Percentiles rank a stretch among this genome's conserved stretches.
Conservation (phyloP, 1,140 invertebrate genomes). For the Augochlora pura region DNA sequence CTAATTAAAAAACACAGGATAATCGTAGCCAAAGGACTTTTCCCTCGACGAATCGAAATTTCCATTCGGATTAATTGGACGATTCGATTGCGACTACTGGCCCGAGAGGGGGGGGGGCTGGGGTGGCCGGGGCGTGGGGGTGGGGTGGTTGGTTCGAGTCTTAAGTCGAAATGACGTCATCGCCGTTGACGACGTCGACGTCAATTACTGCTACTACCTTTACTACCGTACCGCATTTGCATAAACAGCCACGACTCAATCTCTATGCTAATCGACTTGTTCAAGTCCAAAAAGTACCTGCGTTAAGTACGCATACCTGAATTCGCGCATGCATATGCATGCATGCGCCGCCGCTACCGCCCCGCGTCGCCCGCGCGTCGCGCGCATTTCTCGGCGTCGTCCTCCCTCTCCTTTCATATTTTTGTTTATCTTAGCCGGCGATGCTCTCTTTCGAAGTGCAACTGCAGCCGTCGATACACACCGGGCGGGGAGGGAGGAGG, state of each 20-base stretch:
- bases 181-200: constrained; percentile 46
- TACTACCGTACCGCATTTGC: constrained; percentile 70
- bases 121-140: no score
- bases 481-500: no score
- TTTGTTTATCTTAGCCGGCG: not conserved
- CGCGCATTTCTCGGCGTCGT: not conserved
- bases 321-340: constrained; percentile 21
- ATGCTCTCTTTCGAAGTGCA: not conserved
- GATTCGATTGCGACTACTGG: constrained; percentile 6
- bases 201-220: constrained; percentile 59
- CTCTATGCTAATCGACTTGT: constrained; percentile 79
- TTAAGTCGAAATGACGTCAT: constrained; percentile 38
- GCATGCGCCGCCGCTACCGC: not conserved
- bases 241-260: constrained; percentile 79
- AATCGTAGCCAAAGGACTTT: no score
- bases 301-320: constrained; percentile 43
- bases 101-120: no score
- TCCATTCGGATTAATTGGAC: not conserved
- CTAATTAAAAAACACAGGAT: no score
- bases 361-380: no score
- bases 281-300: constrained; percentile 72
- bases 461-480: no score
- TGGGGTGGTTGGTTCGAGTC: not conserved
- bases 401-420: not conserved
- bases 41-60: not conserved